Conservation (phyloP, 2,888 invertebrate genomes). For the Tinea pellionella region DNA sequence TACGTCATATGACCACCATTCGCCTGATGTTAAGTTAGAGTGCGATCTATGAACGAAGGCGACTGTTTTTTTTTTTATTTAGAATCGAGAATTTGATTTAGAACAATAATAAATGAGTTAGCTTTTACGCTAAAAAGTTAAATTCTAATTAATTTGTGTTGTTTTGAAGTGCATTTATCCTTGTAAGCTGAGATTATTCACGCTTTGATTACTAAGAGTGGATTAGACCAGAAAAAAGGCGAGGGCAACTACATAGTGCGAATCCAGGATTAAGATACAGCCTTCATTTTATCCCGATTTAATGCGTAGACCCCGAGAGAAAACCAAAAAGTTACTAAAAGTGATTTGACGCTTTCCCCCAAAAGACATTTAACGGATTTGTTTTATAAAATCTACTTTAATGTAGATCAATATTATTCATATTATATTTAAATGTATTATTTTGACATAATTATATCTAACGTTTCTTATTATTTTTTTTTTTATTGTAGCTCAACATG, state of each 20-base stretch:
- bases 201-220: conserved; percentile 1
- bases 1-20: too few species aligned
- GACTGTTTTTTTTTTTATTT: too few species aligned
- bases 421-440: too few species aligned
- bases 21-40: too few species aligned
- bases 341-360: neutral
- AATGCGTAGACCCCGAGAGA: neutral
- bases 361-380: neutral
- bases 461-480: too few species aligned
- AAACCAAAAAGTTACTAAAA: conserved; percentile 5
- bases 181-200: neutral
- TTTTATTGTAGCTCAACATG: too few species aligned
- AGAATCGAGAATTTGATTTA: too few species aligned
- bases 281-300: neutral
- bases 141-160: too few species aligned
- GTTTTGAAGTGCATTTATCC: neutral
- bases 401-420: neutral
- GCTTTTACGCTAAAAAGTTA: neutral
- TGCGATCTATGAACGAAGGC: too few species aligned
- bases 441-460: too few species aligned
- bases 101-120: too few species aligned
- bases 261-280: conserved; percentile 1
- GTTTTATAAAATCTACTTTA: neutral
- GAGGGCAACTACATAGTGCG: neutral
- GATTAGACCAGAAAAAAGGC: neutral